Percentiles rank a stretch among this genome's conserved stretches.
Conservation (phyloP, 2,797 vertebrate species). For the Rhyacichthys aspro region DNA sequence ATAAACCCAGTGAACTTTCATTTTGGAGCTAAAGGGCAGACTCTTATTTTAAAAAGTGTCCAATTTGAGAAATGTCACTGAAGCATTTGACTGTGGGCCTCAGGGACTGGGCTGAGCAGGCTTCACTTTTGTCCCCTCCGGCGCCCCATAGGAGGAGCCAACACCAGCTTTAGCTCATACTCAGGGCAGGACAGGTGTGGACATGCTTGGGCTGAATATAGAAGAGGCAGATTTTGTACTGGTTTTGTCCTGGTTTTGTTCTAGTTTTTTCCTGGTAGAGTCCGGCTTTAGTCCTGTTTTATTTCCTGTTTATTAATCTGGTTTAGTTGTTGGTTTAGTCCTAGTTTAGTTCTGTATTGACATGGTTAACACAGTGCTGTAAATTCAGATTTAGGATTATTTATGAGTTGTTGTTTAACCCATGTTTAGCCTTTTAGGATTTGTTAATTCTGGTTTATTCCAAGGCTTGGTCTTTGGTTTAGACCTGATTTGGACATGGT, state of each 20-base stretch:
- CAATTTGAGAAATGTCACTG: conserved; percentile 6
- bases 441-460: too few species aligned
- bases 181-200: too few species aligned
- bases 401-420: too few species aligned
- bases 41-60: conserved; percentile 14
- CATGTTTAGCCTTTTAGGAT: too few species aligned
- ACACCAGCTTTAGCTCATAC: neutral
- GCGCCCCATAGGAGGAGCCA: neutral
- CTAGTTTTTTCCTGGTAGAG: too few species aligned
- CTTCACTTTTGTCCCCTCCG: conserved; percentile 10
- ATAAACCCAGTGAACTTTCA: too few species aligned
- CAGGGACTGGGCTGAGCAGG: neutral
- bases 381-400: too few species aligned
- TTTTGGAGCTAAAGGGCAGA: conserved; percentile 8
- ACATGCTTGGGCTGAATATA: neutral
- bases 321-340: neutral
- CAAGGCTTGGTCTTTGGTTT: too few species aligned
- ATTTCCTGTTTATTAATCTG: neutral
- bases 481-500: neutral
- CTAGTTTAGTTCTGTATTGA: neutral
- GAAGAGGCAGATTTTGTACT: neutral
- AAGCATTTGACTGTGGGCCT: neutral
- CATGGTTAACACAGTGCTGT: neutral
- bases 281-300: neutral
- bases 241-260: neutral